Evolutionary conservation across 2,113 vertebrate genomes (phyloP).

Genomic region (Synodontis membranacea): DNA sequence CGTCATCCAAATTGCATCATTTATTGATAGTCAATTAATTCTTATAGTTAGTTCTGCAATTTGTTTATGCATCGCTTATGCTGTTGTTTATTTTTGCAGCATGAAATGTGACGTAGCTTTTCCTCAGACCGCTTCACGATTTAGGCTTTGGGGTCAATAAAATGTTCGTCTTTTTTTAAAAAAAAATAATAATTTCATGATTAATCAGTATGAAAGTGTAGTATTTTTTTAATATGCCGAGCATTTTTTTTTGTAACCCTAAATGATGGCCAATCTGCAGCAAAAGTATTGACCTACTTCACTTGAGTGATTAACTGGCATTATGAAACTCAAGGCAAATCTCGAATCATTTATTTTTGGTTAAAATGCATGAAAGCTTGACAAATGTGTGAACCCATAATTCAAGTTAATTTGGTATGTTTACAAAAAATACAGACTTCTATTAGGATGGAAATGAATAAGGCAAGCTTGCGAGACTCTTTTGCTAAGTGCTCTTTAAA

Average conservation of each 20-base stretch:
- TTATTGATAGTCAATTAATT: not conserved
- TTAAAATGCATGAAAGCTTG: not conserved
- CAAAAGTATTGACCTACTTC: not conserved
- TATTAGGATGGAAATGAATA: not conserved
- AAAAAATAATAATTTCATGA: too few relatives aligned
- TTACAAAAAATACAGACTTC: not conserved
- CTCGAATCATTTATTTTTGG: not conserved
- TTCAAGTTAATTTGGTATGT: not conserved
- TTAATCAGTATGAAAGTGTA: not conserved
- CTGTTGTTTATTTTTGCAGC: conserved; percentile 18
- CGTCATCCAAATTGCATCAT: not conserved
- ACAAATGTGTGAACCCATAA: not conserved
- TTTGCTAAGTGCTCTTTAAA: not conserved
- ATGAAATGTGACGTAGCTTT: conserved; percentile 30
- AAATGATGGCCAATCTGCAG: not conserved
- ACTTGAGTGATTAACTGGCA: not conserved
- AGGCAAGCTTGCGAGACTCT: not conserved
- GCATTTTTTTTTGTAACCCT: too few relatives aligned
- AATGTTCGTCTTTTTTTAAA: not conserved
- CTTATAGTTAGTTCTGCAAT: not conserved
- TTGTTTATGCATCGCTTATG: not conserved
- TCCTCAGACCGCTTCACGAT: not conserved
- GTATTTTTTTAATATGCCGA: too few relatives aligned
- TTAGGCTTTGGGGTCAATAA: not conserved
- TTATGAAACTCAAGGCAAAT: not conserved